Conservation (phyloP, 2,888 invertebrate species). For the Nysson spinosus region DNA sequence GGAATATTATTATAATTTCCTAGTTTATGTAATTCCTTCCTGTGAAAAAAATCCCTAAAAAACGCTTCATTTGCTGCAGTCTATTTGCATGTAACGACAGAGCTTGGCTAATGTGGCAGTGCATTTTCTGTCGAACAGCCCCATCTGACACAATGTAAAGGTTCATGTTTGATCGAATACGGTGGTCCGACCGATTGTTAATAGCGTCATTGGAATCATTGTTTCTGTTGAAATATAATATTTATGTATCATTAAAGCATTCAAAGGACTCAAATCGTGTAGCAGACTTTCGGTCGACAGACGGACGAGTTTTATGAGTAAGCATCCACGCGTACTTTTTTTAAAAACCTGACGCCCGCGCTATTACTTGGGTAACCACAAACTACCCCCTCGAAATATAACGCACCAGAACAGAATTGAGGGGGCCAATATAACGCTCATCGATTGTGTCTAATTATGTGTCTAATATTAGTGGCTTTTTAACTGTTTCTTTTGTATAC, state of each 20-base stretch:
- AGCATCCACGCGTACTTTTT: constrained; percentile 18
- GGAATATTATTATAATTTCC: no score
- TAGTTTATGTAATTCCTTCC: no score
- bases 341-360: constrained; percentile 15
- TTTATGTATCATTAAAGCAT: constrained; percentile 49
- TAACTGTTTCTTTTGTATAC: no score
- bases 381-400: constrained; percentile 25
- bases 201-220: constrained; percentile 53
- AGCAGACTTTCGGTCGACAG: constrained; percentile 8
- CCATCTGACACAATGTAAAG: constrained; percentile 30
- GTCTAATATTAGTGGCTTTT: not conserved
- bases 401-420: constrained; percentile 6
- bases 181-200: constrained; percentile 48
- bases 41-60: no score
- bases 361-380: constrained; percentile 48
- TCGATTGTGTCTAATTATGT: constrained; percentile 8
- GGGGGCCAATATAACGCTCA: not conserved
- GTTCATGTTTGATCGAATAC: constrained; percentile 45
- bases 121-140: no score
- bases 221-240: constrained; percentile 41
- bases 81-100: no score
- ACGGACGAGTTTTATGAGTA: constrained; percentile 34
- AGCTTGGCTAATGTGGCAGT: no score
- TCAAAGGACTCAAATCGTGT: constrained; percentile 15
- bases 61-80: no score